These are phyloP conservation scores for Argynnis bischoffii DNA, from an alignment of 2,888 invertebrate species.

Conservation along the genomic window DNA sequence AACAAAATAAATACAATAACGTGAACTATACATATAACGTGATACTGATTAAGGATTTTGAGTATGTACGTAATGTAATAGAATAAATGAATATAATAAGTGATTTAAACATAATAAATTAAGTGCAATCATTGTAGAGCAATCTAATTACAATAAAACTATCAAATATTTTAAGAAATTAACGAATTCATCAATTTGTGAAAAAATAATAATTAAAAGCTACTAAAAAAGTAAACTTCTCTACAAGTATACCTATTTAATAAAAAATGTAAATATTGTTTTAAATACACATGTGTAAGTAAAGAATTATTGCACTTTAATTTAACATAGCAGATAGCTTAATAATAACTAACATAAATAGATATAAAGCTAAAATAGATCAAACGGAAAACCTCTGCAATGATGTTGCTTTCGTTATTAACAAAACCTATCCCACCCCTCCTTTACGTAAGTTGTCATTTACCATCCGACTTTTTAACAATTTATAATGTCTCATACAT, in stretches of 20 bases:
- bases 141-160: too few relatives aligned
- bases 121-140: neutral
- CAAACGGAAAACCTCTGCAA: constrained; percentile 9
- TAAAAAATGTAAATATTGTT: neutral
- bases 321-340: neutral
- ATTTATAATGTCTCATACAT: neutral
- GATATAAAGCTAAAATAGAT: constrained; percentile 18
- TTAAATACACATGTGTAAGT: neutral
- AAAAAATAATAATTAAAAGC: too few relatives aligned
- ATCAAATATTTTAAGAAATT: too few relatives aligned
- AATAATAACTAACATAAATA: neutral
- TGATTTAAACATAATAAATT: neutral
- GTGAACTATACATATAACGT: constrained; percentile 1
- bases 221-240: too few relatives aligned
- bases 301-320: constrained; percentile 10
- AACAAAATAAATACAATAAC: constrained; percentile 2
- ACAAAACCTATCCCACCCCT: constrained; percentile 9
- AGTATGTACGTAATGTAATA: neutral
- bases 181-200: too few relatives aligned
- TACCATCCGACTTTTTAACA: neutral
- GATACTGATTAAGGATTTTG: neutral
- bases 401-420: neutral
- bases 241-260: too few relatives aligned
- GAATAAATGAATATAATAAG: neutral
- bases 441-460: constrained; percentile 9